A percentile compares a stretch with the other conserved stretches of the same genome.
Conservation (phyloP, 2,113 vertebrate genomes). For the Nymphicus hollandicus region DNA sequence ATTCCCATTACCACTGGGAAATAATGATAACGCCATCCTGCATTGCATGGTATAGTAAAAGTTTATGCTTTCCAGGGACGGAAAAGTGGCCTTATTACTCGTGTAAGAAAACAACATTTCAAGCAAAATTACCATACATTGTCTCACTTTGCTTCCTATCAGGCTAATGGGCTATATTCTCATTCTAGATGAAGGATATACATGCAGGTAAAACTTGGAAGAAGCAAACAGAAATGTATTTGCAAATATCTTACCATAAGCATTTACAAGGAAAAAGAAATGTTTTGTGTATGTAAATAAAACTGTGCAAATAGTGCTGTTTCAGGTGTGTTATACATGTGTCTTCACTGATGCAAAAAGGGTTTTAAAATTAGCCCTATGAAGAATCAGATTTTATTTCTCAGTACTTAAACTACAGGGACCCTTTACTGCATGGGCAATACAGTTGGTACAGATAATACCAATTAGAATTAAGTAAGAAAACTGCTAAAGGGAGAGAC, state of each 20-base stretch:
- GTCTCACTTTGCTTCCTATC: neutral
- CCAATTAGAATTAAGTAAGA: neutral
- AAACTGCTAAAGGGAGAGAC: neutral
- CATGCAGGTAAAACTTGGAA: neutral
- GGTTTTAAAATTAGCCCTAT: neutral
- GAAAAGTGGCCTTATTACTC: neutral
- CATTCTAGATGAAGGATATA: neutral
- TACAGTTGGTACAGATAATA: neutral
- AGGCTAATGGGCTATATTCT: neutral
- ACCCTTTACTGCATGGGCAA: neutral
- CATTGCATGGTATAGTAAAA: neutral
- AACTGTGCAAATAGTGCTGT: neutral
- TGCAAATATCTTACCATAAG: neutral
- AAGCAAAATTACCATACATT: neutral
- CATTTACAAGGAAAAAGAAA: neutral
- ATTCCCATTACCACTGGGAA: neutral
- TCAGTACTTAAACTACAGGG: neutral
- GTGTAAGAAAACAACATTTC: neutral
- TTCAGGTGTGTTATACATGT: neutral
- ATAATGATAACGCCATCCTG: neutral
- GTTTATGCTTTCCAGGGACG: neutral
- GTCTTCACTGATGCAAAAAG: neutral
- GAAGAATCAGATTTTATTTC: neutral
- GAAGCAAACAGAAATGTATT: neutral
- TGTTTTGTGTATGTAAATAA: neutral